These are phyloP conservation scores for Nomada ruficornis DNA, from an alignment of 2,888 invertebrate genomes.

Conservation along the genomic window DNA sequence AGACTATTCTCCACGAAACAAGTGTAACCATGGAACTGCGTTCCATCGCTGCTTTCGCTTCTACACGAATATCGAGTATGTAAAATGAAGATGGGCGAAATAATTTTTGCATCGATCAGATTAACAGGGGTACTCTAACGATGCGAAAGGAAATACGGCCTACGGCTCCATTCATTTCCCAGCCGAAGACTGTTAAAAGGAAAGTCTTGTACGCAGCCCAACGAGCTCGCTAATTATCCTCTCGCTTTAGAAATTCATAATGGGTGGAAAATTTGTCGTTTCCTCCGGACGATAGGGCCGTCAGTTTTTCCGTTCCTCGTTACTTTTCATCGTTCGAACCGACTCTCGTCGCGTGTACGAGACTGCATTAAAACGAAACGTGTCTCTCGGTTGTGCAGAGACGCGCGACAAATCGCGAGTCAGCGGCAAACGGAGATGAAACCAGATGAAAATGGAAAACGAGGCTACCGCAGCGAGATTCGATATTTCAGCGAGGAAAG, in stretches of 20 bases:
- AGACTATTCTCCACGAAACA: not conserved
- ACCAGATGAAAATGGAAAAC: constrained; percentile 34
- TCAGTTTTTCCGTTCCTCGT: not conserved
- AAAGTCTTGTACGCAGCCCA: constrained; percentile 13
- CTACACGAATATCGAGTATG: too few relatives aligned
- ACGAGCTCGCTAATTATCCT: constrained; percentile 23
- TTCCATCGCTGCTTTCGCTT: too few relatives aligned
- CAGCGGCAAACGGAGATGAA: not conserved
- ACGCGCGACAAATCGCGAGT: constrained; percentile 12
- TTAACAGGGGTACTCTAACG: too few relatives aligned
- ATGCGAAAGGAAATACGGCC: too few relatives aligned
- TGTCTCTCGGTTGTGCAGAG: not conserved
- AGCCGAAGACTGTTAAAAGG: constrained; percentile 6
- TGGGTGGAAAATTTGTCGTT: not conserved
- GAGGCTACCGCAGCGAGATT: not conserved
- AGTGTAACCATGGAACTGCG: too few relatives aligned
- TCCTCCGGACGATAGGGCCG: not conserved
- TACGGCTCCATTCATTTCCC: not conserved
- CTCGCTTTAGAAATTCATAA: constrained; percentile 13
- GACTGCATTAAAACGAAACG: constrained; percentile 5
- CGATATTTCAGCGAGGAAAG: constrained; percentile 29
- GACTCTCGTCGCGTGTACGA: not conserved
- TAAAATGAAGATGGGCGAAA: too few relatives aligned
- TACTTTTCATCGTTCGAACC: not conserved
- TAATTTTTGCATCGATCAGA: too few relatives aligned